Percentiles rank a stretch among this genome's conserved stretches.
phyloP scores from a whole-genome alignment of 2,113 vertebrate genomes.

The Alligator sinensis region DNA sequence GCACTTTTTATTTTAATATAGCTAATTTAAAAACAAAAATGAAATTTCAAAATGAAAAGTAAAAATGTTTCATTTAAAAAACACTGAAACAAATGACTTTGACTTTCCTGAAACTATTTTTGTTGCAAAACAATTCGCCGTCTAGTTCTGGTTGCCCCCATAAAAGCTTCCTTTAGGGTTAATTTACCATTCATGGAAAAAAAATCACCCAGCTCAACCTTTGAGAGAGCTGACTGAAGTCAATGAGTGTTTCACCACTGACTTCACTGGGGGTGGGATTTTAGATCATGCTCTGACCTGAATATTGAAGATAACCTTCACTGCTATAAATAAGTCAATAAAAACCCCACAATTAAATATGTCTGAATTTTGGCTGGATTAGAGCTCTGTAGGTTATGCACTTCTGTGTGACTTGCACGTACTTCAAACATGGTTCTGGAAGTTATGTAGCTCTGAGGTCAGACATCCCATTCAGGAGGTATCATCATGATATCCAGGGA shows the following conservation, averaged over 20 bases:
- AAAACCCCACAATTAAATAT: not conserved
- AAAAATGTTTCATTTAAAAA: not conserved
- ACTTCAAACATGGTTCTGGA: constrained; percentile 1
- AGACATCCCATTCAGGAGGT: not conserved
- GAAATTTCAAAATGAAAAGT: not conserved
- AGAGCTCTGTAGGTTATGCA: not conserved
- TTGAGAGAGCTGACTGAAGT: not conserved
- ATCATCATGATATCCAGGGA: not conserved
- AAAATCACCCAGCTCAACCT: not conserved
- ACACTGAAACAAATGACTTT: not conserved
- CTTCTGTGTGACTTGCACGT: not conserved
- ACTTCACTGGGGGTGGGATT: not conserved
- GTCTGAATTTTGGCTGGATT: not conserved
- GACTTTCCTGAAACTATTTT: not conserved
- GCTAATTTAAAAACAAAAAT: too few relatives aligned
- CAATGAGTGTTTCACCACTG: not conserved
- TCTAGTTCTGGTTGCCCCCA: not conserved
- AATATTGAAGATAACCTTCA: not conserved
- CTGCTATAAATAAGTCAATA: not conserved
- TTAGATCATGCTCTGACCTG: not conserved
- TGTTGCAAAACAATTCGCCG: not conserved
- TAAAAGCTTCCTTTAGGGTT: not conserved
- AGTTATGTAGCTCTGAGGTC: not conserved
- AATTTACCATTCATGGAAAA: not conserved
- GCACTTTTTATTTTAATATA: too few relatives aligned